Evolutionary conservation across 2,797 vertebrate species (phyloP).

Genomic region (Borostomias antarcticus): DNA sequence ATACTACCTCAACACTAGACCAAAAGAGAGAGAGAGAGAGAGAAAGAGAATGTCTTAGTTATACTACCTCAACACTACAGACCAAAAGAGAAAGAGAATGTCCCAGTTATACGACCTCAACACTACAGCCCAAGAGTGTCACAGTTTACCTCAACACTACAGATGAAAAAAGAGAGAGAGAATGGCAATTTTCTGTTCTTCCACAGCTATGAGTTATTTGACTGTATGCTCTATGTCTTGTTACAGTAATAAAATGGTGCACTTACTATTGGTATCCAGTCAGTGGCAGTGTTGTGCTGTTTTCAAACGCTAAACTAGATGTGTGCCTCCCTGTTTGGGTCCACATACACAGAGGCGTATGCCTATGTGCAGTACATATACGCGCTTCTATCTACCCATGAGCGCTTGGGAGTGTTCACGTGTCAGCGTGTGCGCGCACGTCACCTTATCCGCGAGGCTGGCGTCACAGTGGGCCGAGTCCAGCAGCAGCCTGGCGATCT

Average conservation of each 20-base stretch:
- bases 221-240: too few relatives aligned
- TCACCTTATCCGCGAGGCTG: slow-evolving; percentile 85
- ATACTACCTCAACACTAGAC: neutral
- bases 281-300: slow-evolving; percentile 59
- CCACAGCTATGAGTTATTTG: too few relatives aligned
- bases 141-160: too few relatives aligned
- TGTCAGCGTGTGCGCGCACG: neutral
- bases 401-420: slow-evolving; percentile 17
- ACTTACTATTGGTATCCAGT: slow-evolving; percentile 49
- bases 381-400: too few relatives aligned
- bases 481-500: slow-evolving; percentile 86
- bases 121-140: too few relatives aligned
- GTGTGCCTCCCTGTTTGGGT: neutral
- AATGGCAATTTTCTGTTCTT: too few relatives aligned
- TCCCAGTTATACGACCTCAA: too few relatives aligned
- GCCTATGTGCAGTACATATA: too few relatives aligned
- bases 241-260: slow-evolving; percentile 30
- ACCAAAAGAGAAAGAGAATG: neutral
- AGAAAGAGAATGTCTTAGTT: too few relatives aligned
- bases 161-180: neutral
- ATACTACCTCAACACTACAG: neutral
- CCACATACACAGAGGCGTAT: slow-evolving; percentile 8
- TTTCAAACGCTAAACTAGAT: neutral
- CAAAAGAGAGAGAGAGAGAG: too few relatives aligned
- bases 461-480: slow-evolving; percentile 83